Conservation (phyloP, 2,113 vertebrate genomes). For the Numenius arquata region DNA sequence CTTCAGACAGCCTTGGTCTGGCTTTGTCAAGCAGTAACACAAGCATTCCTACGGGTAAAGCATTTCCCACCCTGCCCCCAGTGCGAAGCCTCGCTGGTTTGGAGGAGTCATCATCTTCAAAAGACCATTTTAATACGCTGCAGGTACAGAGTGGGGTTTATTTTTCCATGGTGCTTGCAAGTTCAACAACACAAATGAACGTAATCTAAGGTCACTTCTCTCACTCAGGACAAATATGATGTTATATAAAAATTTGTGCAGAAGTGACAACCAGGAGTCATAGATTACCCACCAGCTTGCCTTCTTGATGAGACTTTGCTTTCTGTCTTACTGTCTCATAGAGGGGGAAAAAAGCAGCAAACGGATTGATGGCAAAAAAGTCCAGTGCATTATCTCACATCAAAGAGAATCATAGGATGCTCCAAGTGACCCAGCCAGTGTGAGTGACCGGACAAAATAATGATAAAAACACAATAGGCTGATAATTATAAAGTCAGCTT, state of each 20-base stretch:
- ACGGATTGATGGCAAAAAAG: background rate
- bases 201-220: background rate
- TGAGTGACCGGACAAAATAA: background rate
- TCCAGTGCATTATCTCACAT: background rate
- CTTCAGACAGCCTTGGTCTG: background rate
- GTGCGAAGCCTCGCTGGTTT: background rate
- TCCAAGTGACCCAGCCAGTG: background rate
- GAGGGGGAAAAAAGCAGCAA: background rate
- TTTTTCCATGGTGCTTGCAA: background rate
- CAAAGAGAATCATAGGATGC: background rate
- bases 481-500: background rate
- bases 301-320: background rate
- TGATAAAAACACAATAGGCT: background rate
- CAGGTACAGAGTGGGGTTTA: background rate
- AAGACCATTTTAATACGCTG: background rate
- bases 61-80: background rate
- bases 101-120: background rate
- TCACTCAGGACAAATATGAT: background rate
- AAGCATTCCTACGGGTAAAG: background rate
- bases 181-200: background rate
- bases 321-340: background rate
- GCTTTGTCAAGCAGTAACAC: background rate
- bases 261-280: background rate
- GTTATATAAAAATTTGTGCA: background rate
- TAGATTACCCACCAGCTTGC: background rate